A percentile compares a stretch with the other conserved stretches of the same genome.
Evolutionary conservation across 2,113 vertebrate genomes (phyloP).

Genomic region (Ptilorrhoa leucosticta): DNA sequence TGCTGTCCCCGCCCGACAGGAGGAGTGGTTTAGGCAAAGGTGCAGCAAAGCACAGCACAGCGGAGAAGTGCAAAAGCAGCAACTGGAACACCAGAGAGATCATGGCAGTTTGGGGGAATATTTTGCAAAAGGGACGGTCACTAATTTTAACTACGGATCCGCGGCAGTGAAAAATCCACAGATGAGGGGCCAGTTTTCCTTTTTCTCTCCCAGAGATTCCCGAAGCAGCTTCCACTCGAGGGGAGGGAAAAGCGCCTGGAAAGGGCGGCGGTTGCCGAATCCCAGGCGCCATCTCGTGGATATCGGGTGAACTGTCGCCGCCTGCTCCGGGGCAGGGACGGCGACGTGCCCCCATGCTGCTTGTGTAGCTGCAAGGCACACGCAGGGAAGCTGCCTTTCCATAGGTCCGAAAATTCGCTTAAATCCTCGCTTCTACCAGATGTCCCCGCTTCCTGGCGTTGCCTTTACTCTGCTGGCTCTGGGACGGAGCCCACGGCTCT

Average conservation of each 20-base stretch:
- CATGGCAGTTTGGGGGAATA: not conserved
- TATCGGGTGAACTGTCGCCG: not conserved
- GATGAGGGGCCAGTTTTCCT: not conserved
- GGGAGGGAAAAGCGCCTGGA: accelerated
- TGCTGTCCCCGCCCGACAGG: accelerated
- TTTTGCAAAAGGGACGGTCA: not conserved
- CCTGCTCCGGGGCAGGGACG: accelerated
- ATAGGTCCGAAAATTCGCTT: accelerated
- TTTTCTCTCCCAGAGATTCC: not conserved
- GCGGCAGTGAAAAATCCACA: not conserved
- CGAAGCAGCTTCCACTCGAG: not conserved
- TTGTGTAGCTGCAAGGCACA: accelerated
- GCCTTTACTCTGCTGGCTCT: not conserved
- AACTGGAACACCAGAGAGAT: not conserved
- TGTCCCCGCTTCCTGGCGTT: no score
- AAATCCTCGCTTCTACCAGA: not conserved
- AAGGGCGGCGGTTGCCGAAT: slow-evolving; percentile 14
- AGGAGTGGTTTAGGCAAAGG: accelerated
- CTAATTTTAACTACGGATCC: not conserved
- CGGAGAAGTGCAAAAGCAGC: not conserved
- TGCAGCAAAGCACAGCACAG: accelerated
- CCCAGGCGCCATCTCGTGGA: slow-evolving; percentile 73
- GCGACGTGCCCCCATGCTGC: accelerated
- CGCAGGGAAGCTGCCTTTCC: not conserved
- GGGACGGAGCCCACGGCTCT: not conserved